phyloP scores from a whole-genome alignment of 2,113 vertebrate species.

The Synchiropus splendidus region DNA sequence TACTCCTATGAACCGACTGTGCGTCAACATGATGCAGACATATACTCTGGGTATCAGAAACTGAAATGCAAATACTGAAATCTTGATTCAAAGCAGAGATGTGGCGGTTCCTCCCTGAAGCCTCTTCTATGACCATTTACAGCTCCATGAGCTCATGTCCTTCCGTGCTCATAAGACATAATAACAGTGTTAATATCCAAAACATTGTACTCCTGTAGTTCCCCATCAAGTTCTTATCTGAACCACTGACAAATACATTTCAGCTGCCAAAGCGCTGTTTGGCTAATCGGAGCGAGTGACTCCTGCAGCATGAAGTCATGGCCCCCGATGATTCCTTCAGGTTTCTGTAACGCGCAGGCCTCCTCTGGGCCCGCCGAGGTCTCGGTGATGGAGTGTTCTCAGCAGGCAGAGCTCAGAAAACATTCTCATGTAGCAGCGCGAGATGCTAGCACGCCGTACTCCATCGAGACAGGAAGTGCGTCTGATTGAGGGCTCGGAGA shows the following conservation, averaged over 20 bases:
- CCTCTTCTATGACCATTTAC: too few relatives aligned
- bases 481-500: constrained; percentile 41
- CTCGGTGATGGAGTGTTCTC: constrained; percentile 8
- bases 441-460: constrained; percentile 10
- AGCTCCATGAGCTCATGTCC: too few relatives aligned
- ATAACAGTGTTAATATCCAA: constrained; percentile 19
- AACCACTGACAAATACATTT: constrained; percentile 54
- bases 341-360: constrained; percentile 19
- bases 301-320: constrained; percentile 21
- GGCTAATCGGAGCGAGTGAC: constrained; percentile 40
- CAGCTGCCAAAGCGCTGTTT: constrained; percentile 15
- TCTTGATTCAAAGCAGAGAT: too few relatives aligned
- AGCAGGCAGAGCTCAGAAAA: constrained; percentile 16
- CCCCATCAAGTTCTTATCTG: constrained; percentile 37
- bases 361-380: background rate
- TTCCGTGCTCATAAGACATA: constrained; percentile 33
- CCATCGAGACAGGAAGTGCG: constrained; percentile 37
- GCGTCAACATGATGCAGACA: too few relatives aligned
- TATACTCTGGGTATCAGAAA: too few relatives aligned
- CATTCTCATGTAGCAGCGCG: constrained; percentile 18
- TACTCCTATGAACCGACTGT: too few relatives aligned
- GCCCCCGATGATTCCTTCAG: constrained; percentile 12
- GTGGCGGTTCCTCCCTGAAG: too few relatives aligned
- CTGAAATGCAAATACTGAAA: too few relatives aligned
- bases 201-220: constrained; percentile 18